Evolutionary conservation across 2,113 vertebrate species (phyloP).

Genomic region (Zosterops pallidus): DNA sequence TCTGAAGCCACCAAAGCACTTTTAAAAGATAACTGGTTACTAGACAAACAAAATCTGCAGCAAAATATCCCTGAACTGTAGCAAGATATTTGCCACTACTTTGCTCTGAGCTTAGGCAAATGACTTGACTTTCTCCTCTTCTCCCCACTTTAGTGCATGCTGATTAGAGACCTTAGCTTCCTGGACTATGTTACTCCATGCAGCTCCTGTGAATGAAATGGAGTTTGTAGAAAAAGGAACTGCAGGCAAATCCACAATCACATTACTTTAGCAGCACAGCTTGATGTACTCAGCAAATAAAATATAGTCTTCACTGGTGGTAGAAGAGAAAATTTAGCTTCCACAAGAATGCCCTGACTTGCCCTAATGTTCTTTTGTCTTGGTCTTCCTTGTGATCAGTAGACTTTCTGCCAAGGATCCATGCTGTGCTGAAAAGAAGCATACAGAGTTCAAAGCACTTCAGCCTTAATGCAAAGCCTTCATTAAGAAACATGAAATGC

Average conservation of each 20-base stretch:
- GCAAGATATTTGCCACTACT: neutral
- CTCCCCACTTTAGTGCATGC: neutral
- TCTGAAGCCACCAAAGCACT: neutral
- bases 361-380: constrained; percentile 4
- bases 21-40: neutral
- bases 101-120: neutral
- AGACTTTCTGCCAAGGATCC: neutral
- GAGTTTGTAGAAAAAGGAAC: neutral
- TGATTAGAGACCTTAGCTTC: neutral
- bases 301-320: constrained; percentile 26
- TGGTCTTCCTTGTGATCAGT: neutral
- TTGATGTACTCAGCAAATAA: constrained; percentile 29
- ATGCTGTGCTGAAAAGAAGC: constrained; percentile 45
- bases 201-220: neutral
- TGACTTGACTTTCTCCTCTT: neutral
- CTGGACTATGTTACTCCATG: neutral
- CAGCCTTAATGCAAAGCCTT: constrained; percentile 43
- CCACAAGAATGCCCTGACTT: constrained; percentile 33
- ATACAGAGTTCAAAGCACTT: constrained; percentile 46
- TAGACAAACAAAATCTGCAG: neutral
- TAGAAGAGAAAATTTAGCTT: constrained; percentile 35
- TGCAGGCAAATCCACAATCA: neutral
- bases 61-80: neutral
- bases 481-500: constrained; percentile 60
- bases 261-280: constrained; percentile 39